Evolutionary conservation across 2,888 invertebrate species (phyloP), one percentile per base, ranked within the genome.

Genomic region (Noctua pronuba): DNA sequence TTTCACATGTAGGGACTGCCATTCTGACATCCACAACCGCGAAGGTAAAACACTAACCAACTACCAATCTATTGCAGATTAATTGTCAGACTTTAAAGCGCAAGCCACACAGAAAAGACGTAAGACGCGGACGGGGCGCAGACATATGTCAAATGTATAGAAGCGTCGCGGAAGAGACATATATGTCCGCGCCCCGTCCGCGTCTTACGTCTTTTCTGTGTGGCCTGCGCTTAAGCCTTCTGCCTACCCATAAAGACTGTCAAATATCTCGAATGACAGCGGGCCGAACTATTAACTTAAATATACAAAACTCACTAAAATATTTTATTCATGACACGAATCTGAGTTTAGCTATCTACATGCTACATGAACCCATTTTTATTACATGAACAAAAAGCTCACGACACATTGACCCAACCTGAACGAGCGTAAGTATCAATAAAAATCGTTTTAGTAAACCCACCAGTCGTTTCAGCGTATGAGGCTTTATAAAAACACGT

Each of bases 401-500:
- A 44, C 58, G 35, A 73, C 65, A 66, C 58, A 73, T 49, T 62
- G 46, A 70, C 66, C 41, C 35, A 35, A 49, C 35, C 16, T 55
- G 35, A 44, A 44, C 58, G 16, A 31, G 28, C n/a, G 38, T 28
- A 67, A 79, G 68, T 75, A 74, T 73, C 65, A 70, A 75, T 79
- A 73, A 80, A 83, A 84, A 28, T 75, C 62, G 35, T 68, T 62
- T 83, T 67, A 35, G 58, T 66, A 28, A 79, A 24, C 71, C 64
- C n/a, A 24, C 8, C 35, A 60, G 74, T 55, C 79, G 52, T 79
- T 73, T 52, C 55, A 83, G 10, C 16, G 35, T 44, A 70, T 44
- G 41, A 62, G 35, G 58, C 58, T 80, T 66, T 70, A 73, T 5
- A 80, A 70, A 75, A 71, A 75, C 70, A 83, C 44, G 70, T 76